These are phyloP conservation scores for Chironomus striatipennis DNA, from an alignment of 1,140 invertebrate genomes.

Conservation along the genomic window DNA sequence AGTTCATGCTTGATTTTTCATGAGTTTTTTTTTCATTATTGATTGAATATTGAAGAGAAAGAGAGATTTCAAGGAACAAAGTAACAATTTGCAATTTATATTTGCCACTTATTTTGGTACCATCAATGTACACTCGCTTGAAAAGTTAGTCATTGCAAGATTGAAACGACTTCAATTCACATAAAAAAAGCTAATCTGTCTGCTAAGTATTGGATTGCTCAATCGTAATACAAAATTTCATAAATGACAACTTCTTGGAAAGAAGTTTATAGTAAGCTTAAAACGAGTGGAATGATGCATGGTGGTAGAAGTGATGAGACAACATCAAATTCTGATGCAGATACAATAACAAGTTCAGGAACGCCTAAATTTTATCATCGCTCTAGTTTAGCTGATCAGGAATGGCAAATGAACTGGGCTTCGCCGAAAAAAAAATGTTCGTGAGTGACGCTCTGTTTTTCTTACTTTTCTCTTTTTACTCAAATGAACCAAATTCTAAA, in stretches of 20 bases:
- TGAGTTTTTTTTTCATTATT: no score
- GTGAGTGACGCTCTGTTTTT: no score
- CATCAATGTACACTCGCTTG: not conserved
- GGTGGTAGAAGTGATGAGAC: not conserved
- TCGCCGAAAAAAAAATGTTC: no score
- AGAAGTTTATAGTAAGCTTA: not conserved
- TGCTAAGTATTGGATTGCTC: not conserved
- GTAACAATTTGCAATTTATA: not conserved
- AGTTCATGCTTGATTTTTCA: no score
- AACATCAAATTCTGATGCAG: not conserved
- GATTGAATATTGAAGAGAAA: no score
- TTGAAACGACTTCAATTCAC: not conserved
- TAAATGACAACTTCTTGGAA: constrained; percentile 10
- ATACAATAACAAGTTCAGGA: not conserved
- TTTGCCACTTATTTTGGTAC: not conserved
- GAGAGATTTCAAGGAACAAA: not conserved
- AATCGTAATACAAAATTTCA: not conserved
- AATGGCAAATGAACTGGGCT: constrained; percentile 23
- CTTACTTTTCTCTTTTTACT: no score
- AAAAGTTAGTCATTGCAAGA: not conserved
- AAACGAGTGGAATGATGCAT: not conserved
- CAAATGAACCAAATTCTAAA: no score
- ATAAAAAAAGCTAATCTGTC: not conserved
- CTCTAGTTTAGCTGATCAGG: not conserved
- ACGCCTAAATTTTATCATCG: not conserved